Percentiles rank a stretch among this genome's conserved stretches.
Conservation (phyloP, 1,140 invertebrate species). For the Caerostris darwini region DNA sequence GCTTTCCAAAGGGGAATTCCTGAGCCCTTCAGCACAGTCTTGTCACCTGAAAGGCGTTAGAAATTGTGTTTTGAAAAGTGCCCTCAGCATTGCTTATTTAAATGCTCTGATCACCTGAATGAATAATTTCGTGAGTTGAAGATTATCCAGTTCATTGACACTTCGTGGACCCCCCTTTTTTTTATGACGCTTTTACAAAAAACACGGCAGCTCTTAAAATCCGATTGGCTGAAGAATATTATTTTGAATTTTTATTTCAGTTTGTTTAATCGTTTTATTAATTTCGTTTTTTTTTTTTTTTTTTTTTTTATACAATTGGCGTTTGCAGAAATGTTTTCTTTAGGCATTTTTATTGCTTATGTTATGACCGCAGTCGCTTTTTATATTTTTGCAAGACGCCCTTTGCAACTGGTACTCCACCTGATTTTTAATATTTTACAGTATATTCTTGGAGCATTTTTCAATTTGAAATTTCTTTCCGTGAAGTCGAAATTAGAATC, state of each 20-base stretch:
- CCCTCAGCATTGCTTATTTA: not conserved
- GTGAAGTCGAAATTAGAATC: too few relatives aligned
- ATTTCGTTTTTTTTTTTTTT: not conserved
- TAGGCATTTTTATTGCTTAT: too few relatives aligned
- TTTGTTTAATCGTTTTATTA: not conserved
- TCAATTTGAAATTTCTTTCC: too few relatives aligned
- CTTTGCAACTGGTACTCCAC: not conserved
- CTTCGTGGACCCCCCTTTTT: not conserved
- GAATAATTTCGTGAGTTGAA: conserved; percentile 32
- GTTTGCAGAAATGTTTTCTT: too few relatives aligned
- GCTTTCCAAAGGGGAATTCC: not conserved
- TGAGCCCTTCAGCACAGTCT: not conserved
- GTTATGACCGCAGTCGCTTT: not conserved
- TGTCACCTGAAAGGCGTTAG: not conserved
- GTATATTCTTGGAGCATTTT: not conserved
- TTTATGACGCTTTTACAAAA: not conserved
- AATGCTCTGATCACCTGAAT: not conserved
- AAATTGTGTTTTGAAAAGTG: not conserved
- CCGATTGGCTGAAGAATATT: not conserved
- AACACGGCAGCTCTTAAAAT: not conserved
- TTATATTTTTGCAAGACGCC: not conserved
- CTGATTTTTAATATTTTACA: not conserved
- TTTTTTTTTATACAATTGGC: too few relatives aligned
- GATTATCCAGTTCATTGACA: conserved; percentile 24
- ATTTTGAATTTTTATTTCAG: not conserved